Percentiles rank a stretch among this genome's conserved stretches.
Evolutionary conservation across 1,140 invertebrate genomes (phyloP).

Genomic region (Halictus rubicundus): DNA sequence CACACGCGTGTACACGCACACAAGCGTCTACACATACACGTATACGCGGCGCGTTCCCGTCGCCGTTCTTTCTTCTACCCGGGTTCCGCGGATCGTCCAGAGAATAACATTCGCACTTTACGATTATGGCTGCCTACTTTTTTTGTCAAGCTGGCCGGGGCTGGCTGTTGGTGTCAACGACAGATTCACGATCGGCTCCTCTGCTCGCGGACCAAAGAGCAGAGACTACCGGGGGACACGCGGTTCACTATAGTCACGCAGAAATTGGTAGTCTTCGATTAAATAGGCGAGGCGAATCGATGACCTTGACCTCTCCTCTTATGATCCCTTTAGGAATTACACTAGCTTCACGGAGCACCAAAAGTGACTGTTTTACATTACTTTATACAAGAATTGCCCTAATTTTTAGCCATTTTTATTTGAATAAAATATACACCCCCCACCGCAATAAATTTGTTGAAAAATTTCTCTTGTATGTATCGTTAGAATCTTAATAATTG

Average conservation of each 20-base stretch:
- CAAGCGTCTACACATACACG: background rate
- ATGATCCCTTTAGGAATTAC: too few species aligned
- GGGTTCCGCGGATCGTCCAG: conserved; percentile 56
- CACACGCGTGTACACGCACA: background rate
- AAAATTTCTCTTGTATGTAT: too few species aligned
- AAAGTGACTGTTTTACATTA: too few species aligned
- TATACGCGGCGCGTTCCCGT: conserved; percentile 21
- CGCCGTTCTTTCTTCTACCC: conserved; percentile 46
- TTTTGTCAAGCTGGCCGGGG: conserved; percentile 45
- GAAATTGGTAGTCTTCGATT: conserved; percentile 60
- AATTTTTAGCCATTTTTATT: too few species aligned
- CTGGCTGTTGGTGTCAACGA: conserved; percentile 57
- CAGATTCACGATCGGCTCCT: conserved; percentile 62
- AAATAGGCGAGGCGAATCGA: conserved; percentile 53
- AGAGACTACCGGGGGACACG: conserved; percentile 31
- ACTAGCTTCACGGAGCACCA: too few species aligned
- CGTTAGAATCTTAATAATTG: too few species aligned
- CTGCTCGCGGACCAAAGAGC: conserved; percentile 16
- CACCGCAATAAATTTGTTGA: too few species aligned
- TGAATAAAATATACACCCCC: too few species aligned
- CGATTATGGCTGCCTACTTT: conserved; percentile 66
- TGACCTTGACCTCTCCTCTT: conserved; percentile 37
- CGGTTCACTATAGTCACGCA: conserved; percentile 43
- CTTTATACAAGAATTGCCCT: too few species aligned
- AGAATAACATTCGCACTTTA: conserved; percentile 68